phyloP scores from a whole-genome alignment of 2,113 vertebrate species.

The Oncorhynchus tshawytscha region DNA sequence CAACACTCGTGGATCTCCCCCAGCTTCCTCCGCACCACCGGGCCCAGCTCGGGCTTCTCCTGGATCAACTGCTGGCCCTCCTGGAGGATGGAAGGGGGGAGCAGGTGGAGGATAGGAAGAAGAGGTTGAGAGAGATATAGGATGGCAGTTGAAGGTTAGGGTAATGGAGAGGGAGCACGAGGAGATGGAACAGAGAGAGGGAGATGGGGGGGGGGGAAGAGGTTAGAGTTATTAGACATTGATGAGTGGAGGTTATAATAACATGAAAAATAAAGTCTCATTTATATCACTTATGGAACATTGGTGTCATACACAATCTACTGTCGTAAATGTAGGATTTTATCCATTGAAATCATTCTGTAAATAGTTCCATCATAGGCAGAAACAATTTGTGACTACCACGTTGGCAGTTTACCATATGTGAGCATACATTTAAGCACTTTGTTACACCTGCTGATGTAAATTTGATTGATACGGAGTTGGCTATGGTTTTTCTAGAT shows the following conservation, averaged over 20 bases:
- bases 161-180: background rate
- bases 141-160: background rate
- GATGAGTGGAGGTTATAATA: background rate
- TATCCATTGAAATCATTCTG: background rate
- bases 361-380: background rate
- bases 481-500: background rate
- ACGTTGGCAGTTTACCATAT: background rate
- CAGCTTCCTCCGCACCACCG: slow-evolving; percentile 81
- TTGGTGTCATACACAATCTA: background rate
- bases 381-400: background rate
- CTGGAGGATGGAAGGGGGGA: slow-evolving; percentile 56
- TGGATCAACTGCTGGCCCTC: slow-evolving; percentile 87
- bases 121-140: background rate
- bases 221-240: background rate
- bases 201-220: background rate
- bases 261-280: background rate
- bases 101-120: too few species aligned
- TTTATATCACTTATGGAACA: background rate
- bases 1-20: slow-evolving; percentile 88
- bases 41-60: slow-evolving; percentile 87
- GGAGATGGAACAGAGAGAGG: background rate
- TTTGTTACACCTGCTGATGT: too few species aligned
- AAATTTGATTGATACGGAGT: too few species aligned
- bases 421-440: too few species aligned
- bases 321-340: background rate